Base-by-base conservation (phyloP, 2,888 invertebrate genomes). In the Dasysyrphus tricinctus region DNA sequence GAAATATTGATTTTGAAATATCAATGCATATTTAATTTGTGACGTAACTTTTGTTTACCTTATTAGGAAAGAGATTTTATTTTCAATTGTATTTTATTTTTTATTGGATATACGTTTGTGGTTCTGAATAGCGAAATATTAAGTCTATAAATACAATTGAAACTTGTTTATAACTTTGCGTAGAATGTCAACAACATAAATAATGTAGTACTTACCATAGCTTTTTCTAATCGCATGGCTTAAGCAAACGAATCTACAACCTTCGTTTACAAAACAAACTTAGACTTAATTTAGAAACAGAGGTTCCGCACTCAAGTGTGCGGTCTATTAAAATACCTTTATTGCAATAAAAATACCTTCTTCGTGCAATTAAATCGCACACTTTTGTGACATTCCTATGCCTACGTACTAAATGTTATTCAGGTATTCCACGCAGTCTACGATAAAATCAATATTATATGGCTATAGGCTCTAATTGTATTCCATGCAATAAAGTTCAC, bases 401-500 rank as follows among this genome's bases (percentile, higher is more conserved):
- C n/a, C 16, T 39, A 6, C 14, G 24, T 39, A 39, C 14, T 24
- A 42, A 61, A 54, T 54, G 14, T 54, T 32, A 54, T 54, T 80
- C 57, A 56, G 32, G 57, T 65, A 44, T 47, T 14, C 14, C 16
- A 72, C 11, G 44, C 44, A 19, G 61, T 63, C 37, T 19, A 49
- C 32, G 24, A 59, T 19, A 59, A 51, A 67, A 49, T 57, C 65
- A 57, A 59, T 67, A 65, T 37, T 11, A 59, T 51, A 69, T 67
- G 57, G 34, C 34, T 49, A 69, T 65, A 63, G 32, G 24, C 65
- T 72, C 32, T 51, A 39, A 72, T 65, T 63, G 47, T 47, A 47
- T 56, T 47, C 37, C 42, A 6, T 11, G 67, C 42, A 56, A 77
- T 77, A 77, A 67, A 73, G 57, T 44, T 42, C 59, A 14, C 72